Base-by-base conservation (phyloP, 2,888 invertebrate species). In the Amblyteles armatorius region DNA sequence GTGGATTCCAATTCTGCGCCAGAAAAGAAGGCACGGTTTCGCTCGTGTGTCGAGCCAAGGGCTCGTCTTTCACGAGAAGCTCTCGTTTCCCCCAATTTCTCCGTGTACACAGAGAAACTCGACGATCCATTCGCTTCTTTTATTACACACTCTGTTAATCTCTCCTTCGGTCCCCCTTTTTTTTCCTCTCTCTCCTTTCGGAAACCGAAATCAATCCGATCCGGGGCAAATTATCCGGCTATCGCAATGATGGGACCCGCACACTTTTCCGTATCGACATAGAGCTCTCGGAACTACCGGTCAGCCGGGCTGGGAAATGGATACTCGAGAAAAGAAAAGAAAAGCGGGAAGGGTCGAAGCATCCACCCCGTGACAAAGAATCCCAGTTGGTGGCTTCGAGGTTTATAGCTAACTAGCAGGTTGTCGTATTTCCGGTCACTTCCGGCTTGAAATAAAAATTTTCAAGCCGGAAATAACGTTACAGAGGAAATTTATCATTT, bases 131-230 rank as follows among this genome's bases (percentile, higher is more conserved):
- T 74, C 50, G 36, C 50, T 74, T 40, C 40, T 79, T 79, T 79
- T 85, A 82, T 85, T 76, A 40, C 77, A 77, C 76, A 82, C 79
- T 82, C 76, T 67, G 48, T 55, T 72, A 19, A 50, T 50, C 55
- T 52, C 60, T 80, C 67, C 71, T 73, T 81, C 69, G 57, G n/a
- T 50, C 67, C 63, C 79, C 69, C 57, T 33, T 52, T 55, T 65
- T 77, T 55, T 81, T 40, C 22, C 52, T 44, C 60, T 57, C 65
- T 60, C 63, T 22, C 36, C 63, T 65, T 52, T 36, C 81, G 82
- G 71, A 82, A 78, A 72, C 71, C 81, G 83, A 67, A 85, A 87
- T 85, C 87, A 82, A 84, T 85, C 79, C 79, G 83, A 82, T 82
- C 67, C 77, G 77, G 55, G 77, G 77, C 79, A 80, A 87, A 85